Percentiles rank a stretch among this genome's conserved stretches.
Evolutionary conservation across 2,113 vertebrate species (phyloP).

Genomic region (Phrynosoma platyrhinos): DNA sequence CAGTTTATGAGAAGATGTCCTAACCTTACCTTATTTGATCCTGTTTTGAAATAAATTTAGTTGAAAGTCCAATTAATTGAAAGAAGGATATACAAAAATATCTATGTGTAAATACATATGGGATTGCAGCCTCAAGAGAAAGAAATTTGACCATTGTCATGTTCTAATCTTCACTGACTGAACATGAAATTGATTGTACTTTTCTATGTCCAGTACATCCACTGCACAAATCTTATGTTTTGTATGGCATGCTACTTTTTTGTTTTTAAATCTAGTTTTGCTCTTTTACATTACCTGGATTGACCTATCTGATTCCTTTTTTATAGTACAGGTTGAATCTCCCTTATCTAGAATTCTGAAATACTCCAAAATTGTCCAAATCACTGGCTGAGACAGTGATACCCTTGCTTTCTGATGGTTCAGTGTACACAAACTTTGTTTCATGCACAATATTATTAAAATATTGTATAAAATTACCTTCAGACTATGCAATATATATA

Average conservation of each 20-base stretch:
- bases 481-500: too few relatives aligned
- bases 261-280: not conserved
- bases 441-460: too few relatives aligned
- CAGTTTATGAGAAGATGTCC: not conserved
- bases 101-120: not conserved
- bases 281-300: not conserved
- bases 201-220: not conserved
- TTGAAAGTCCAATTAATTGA: not conserved
- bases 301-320: accelerated
- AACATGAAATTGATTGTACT: not conserved
- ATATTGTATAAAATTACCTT: too few relatives aligned
- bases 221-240: not conserved
- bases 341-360: too few relatives aligned
- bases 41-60: not conserved
- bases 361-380: too few relatives aligned
- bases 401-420: too few relatives aligned
- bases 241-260: not conserved
- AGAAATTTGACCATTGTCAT: not conserved
- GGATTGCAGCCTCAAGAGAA: not conserved
- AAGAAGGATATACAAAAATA: too few relatives aligned
- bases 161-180: not conserved
- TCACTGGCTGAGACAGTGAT: too few relatives aligned
- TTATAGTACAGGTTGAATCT: not conserved
- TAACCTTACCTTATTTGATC: not conserved
- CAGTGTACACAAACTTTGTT: too few relatives aligned